Evolutionary conservation across 2,888 invertebrate genomes (phyloP), one percentile per base, ranked within the genome.

Genomic region (Fissipunctia ypsillon): DNA sequence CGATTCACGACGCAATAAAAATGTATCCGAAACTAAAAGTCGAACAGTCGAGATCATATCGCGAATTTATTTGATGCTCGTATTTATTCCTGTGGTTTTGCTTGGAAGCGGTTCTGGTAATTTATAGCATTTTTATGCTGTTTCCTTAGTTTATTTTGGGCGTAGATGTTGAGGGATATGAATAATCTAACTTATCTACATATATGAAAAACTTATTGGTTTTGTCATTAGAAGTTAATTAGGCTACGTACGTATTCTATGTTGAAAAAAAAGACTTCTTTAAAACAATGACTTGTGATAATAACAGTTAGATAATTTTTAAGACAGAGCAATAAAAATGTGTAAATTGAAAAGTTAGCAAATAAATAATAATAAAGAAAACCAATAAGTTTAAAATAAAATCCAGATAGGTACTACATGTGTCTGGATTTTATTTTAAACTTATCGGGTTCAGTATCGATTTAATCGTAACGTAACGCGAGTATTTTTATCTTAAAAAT

Each of bases 1-100:
- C 88, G 85, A 83, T 84, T 87, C 87, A 87, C 87, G 84, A 78
- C 75, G 66, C 76, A 85, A 86, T 86, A 88, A 87, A 85, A 85
- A 83, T 66, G 54, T 56, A 64, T 74, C 56, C 73, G 60, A 86
- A 83, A 80, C 84, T 76, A 77, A 89, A 88, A 87, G 87, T 81
- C 87, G 76, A 81, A 80, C 69, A 61, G 78, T 76, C 72, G 57
- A 85, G 89, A 89, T 88, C 69, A 80, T 84, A 89, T 87, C 87
- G 77, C 63, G 63, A 82, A 84, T 81, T 83, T 85, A 83, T 84
- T 80, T 59, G 38, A 78, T 56, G 61, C 56, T 70, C 52, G 43
- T 60, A 38, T 69, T 74, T 68, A 56, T 72, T 61, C 65, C 69
- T 59, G 59, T 38, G 69, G 59, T 67, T 69, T 75, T 60, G 48